Percentiles rank a stretch among this genome's conserved stretches.
Conservation (phyloP, 2,888 invertebrate species). For the Patella ulyssiponensis region DNA sequence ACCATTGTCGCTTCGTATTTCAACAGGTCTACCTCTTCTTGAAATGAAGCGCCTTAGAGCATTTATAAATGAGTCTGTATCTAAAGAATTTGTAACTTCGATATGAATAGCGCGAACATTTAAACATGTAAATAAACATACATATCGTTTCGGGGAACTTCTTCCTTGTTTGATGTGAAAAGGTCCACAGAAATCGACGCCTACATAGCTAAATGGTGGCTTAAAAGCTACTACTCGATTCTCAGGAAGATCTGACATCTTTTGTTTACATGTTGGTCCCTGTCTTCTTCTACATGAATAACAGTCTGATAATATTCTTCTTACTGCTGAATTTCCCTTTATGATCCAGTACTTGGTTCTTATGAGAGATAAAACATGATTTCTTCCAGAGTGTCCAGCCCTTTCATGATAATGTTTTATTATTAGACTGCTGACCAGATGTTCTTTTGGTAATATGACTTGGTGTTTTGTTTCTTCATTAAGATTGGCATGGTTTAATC, state of each 20-base stretch:
- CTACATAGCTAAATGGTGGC: conserved; percentile 34
- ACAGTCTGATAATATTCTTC: not conserved
- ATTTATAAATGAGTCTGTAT: conserved; percentile 30
- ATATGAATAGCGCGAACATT: conserved; percentile 18
- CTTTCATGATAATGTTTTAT: conserved; percentile 5
- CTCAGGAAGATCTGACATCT: conserved; percentile 26
- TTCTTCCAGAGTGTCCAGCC: not conserved
- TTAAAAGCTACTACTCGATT: conserved; percentile 20
- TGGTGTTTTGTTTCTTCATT: conserved; percentile 15
- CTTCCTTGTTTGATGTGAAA: conserved; percentile 26
- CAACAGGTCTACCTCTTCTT: conserved; percentile 30
- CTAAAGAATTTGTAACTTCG: conserved; percentile 24
- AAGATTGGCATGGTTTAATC: not conserved
- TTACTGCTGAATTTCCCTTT: not conserved
- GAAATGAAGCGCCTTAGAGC: conserved; percentile 32
- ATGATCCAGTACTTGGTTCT: not conserved
- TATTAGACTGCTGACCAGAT: conserved; percentile 15
- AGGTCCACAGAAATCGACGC: conserved; percentile 32
- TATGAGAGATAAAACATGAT: not conserved
- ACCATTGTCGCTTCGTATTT: conserved; percentile 31
- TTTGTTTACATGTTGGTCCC: conserved; percentile 16
- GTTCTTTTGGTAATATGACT: conserved; percentile 15
- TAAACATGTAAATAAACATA: conserved; percentile 32
- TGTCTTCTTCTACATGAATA: not conserved
- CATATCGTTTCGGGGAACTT: conserved; percentile 23